These are phyloP conservation scores for Noctua fimbriata DNA, from an alignment of 2,888 invertebrate species.

Conservation along the genomic window DNA sequence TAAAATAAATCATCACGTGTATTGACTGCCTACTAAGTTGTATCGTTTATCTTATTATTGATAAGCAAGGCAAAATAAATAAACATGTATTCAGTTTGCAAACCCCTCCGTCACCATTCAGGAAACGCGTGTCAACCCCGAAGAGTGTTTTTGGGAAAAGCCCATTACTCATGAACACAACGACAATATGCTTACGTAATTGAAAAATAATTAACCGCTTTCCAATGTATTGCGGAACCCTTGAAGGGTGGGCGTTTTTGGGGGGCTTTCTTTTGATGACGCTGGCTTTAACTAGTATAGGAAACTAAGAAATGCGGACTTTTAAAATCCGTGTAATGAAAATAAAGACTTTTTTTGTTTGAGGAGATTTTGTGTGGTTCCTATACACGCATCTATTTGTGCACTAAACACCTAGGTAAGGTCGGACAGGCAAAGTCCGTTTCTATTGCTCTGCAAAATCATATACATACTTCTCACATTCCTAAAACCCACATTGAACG, in stretches of 20 bases:
- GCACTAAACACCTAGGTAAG: not conserved
- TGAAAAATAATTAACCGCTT: slow-evolving; percentile 20
- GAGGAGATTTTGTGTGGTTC: too few relatives aligned
- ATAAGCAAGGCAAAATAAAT: slow-evolving; percentile 4
- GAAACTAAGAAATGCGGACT: not conserved
- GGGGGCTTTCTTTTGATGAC: not conserved
- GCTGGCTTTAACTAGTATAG: not conserved
- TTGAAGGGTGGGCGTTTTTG: not conserved
- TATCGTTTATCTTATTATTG: not conserved
- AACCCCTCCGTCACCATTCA: not conserved
- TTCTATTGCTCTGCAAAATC: not conserved
- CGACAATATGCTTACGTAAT: slow-evolving; percentile 2
- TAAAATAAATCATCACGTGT: not conserved
- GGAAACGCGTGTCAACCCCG: not conserved
- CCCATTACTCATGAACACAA: slow-evolving; percentile 38
- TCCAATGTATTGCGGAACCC: not conserved
- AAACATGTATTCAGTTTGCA: not conserved
- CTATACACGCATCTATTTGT: not conserved
- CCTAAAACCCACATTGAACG: not conserved
- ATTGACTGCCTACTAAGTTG: not conserved
- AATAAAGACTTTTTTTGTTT: not conserved
- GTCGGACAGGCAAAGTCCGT: not conserved
- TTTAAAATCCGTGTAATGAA: not conserved
- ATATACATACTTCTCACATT: slow-evolving; percentile 4
- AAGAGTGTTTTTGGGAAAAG: slow-evolving; percentile 31